Conservation (phyloP, 2,113 vertebrate genomes). For the Lophura nycthemera region DNA sequence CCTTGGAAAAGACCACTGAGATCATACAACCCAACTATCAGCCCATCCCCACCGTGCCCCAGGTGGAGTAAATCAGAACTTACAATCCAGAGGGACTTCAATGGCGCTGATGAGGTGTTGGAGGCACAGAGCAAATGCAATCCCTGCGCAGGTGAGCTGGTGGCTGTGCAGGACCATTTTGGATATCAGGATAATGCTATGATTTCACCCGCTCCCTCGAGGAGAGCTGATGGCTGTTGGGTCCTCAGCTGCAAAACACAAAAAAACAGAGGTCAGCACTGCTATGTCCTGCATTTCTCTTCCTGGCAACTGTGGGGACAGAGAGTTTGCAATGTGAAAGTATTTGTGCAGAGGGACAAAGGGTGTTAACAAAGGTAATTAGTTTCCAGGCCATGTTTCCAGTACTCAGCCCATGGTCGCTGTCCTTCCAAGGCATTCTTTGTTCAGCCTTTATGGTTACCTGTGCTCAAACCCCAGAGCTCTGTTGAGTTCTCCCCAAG, state of each 20-base stretch:
- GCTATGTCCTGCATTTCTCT: fast-evolving
- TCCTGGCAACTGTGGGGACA: neutral
- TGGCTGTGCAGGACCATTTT: conserved; percentile 82
- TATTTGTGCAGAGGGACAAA: fast-evolving
- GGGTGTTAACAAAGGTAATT: neutral
- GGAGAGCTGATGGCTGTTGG: neutral
- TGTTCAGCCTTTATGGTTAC: neutral
- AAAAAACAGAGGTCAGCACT: neutral
- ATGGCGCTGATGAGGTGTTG: conserved; percentile 81
- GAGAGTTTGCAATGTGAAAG: fast-evolving
- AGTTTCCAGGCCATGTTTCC: neutral
- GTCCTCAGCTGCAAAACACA: conserved; percentile 70
- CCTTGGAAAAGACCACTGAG: too few species aligned
- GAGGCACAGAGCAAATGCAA: conserved; percentile 79
- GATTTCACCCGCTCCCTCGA: neutral
- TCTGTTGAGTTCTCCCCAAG: neutral
- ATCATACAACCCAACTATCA: too few species aligned
- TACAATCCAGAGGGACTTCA: conserved; percentile 91
- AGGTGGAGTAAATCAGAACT: conserved; percentile 66
- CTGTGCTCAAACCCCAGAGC: neutral
- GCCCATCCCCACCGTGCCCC: too few species aligned
- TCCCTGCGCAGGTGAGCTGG: conserved; percentile 50
- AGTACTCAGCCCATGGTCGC: fast-evolving
- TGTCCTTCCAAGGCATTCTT: neutral
- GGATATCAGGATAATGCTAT: neutral